phyloP scores from a whole-genome alignment of 2,797 vertebrate genomes.

The Morus bassanus region DNA sequence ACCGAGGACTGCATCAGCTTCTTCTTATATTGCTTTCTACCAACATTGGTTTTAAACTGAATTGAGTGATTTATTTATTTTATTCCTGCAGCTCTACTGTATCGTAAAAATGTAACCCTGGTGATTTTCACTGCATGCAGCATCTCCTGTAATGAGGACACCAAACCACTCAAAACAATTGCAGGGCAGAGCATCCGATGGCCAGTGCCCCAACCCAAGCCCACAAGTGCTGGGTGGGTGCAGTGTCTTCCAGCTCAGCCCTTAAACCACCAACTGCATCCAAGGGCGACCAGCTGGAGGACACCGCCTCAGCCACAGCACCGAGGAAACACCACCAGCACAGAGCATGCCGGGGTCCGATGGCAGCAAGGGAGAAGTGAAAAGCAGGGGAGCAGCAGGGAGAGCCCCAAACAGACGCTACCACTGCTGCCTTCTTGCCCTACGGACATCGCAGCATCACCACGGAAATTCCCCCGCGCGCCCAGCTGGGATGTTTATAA shows the following conservation, averaged over 20 bases:
- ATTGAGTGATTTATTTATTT: neutral
- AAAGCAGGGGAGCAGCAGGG: neutral
- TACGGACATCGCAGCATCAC: neutral
- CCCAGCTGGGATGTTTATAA: neutral
- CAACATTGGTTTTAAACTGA: neutral
- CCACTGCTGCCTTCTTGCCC: neutral
- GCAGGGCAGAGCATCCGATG: neutral
- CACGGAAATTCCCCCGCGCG: neutral
- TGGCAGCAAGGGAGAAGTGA: neutral
- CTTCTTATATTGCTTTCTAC: neutral
- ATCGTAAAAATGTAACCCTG: neutral
- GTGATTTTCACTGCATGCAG: neutral
- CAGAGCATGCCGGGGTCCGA: fast-evolving
- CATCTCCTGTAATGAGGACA: neutral
- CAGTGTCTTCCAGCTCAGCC: neutral
- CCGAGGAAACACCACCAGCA: neutral
- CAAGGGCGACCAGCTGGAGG: neutral
- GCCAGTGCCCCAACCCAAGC: neutral
- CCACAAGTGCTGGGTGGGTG: fast-evolving
- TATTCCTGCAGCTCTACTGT: neutral
- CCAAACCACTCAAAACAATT: neutral
- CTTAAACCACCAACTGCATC: neutral
- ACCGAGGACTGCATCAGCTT: fast-evolving
- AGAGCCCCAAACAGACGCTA: neutral
- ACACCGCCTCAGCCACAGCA: neutral